Percentiles rank a stretch among this genome's conserved stretches.
phyloP scores from a whole-genome alignment of 2,113 vertebrate genomes.

The Sturnus vulgaris region DNA sequence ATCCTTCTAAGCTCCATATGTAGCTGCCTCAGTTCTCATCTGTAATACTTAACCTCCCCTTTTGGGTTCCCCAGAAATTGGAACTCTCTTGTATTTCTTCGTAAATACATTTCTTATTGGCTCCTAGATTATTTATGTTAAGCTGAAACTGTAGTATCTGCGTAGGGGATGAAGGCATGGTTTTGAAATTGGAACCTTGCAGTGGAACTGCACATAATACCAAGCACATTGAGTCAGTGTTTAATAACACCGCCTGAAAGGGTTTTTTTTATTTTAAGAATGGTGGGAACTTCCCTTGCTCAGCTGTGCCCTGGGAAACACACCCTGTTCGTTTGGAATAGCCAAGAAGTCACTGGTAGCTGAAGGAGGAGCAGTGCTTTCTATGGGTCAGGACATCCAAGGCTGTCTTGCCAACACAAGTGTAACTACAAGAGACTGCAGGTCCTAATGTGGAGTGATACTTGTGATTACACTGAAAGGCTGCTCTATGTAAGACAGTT shows the following conservation, averaged over 20 bases:
- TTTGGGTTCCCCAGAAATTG: background rate
- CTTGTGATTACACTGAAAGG: background rate
- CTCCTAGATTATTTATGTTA: background rate
- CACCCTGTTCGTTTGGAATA: background rate
- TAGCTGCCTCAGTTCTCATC: background rate
- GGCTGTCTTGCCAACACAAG: background rate
- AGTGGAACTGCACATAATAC: background rate
- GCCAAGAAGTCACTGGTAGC: background rate
- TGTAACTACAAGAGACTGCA: background rate
- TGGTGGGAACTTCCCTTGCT: background rate
- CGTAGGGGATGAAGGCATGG: background rate
- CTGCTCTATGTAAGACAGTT: background rate
- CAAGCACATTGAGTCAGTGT: background rate
- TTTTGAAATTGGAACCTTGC: conserved; percentile 38
- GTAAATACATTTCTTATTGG: background rate
- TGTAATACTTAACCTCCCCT: background rate
- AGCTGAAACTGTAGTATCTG: background rate
- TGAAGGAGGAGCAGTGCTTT: background rate
- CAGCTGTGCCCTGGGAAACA: background rate
- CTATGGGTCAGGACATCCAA: background rate
- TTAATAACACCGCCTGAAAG: conserved; percentile 1
- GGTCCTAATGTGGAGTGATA: background rate
- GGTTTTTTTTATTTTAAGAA: background rate
- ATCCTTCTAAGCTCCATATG: background rate
- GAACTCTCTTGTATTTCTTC: background rate